phyloP scores from a whole-genome alignment of 2,888 invertebrate species.

The Pheosia gnoma region DNA sequence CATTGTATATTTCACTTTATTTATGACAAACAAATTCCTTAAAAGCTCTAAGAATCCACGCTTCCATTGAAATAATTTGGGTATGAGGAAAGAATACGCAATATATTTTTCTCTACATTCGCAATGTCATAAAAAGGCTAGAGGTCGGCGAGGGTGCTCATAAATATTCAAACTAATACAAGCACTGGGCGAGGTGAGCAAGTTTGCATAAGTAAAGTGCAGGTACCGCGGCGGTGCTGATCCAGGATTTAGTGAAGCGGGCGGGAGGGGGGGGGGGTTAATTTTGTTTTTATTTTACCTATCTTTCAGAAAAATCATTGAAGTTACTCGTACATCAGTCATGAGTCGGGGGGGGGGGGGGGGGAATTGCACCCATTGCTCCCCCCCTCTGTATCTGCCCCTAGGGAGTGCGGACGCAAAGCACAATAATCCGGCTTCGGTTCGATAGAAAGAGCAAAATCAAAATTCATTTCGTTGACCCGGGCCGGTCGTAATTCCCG shows the following conservation, averaged over 20 bases:
- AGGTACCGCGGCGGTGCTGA: conserved; percentile 26
- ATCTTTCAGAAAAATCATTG: too few relatives aligned
- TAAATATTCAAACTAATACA: conserved; percentile 67
- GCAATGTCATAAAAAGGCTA: conserved; percentile 55
- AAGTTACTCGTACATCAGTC: too few relatives aligned
- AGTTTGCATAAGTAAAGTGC: conserved; percentile 64
- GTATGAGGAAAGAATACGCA: conserved; percentile 35
- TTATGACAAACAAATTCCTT: conserved; percentile 39
- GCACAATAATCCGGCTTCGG: conserved; percentile 60
- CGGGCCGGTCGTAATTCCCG: conserved; percentile 65
- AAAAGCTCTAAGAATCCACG: conserved; percentile 29
- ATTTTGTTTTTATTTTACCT: too few relatives aligned
- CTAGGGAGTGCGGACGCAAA: conserved; percentile 38
- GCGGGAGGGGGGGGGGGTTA: too few relatives aligned
- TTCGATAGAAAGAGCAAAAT: conserved; percentile 74
- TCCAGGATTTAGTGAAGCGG: too few relatives aligned
- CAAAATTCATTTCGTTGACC: conserved; percentile 80
- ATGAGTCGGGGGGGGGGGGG: too few relatives aligned
- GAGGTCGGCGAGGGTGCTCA: conserved; percentile 44
- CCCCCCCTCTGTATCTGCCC: too few relatives aligned
- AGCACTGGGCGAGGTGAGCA: conserved; percentile 50
- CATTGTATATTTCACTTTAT: conserved; percentile 26
- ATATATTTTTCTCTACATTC: conserved; percentile 39
- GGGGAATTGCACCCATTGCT: too few relatives aligned
- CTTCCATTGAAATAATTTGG: conserved; percentile 43